Percentiles rank a stretch among this genome's conserved stretches.
phyloP scores from a whole-genome alignment of 2,113 vertebrate species.

The Chlorocebus sabaeus region DNA sequence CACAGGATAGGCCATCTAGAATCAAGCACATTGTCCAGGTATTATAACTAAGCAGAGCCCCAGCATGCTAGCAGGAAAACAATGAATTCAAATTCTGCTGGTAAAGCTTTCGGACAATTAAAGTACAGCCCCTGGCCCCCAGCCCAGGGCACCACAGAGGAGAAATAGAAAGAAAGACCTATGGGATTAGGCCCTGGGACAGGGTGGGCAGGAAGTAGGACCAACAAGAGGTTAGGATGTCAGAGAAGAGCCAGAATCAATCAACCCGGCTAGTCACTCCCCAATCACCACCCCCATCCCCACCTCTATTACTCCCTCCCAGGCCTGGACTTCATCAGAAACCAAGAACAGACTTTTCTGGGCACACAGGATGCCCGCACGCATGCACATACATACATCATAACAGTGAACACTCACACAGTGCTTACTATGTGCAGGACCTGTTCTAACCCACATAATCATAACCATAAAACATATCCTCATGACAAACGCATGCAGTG shows the following conservation, averaged over 20 bases:
- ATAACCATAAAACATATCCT: not conserved
- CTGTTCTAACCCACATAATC: not conserved
- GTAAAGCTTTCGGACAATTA: slow-evolving; percentile 60
- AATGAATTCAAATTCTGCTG: slow-evolving; percentile 58
- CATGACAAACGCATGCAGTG: not conserved
- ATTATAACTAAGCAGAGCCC: slow-evolving; percentile 45
- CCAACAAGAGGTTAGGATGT: not conserved
- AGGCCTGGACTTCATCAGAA: slow-evolving; percentile 1
- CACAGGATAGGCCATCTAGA: not conserved
- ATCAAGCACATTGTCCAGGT: slow-evolving; percentile 41
- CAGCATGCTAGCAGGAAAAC: slow-evolving; percentile 21
- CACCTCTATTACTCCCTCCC: not conserved
- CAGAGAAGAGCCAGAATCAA: not conserved
- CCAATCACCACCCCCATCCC: not conserved
- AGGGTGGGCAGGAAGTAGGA: not conserved
- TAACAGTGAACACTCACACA: not conserved
- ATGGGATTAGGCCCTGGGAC: not conserved
- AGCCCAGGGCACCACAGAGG: slow-evolving; percentile 17
- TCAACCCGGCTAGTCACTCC: not conserved
- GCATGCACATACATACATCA: not conserved
- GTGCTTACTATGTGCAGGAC: not conserved
- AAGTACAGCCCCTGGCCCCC: slow-evolving; percentile 42
- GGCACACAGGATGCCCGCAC: not conserved
- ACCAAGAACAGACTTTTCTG: not conserved
- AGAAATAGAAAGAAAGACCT: not conserved